Conservation (phyloP, 2,888 invertebrate species). For the Lathronympha strigana region DNA sequence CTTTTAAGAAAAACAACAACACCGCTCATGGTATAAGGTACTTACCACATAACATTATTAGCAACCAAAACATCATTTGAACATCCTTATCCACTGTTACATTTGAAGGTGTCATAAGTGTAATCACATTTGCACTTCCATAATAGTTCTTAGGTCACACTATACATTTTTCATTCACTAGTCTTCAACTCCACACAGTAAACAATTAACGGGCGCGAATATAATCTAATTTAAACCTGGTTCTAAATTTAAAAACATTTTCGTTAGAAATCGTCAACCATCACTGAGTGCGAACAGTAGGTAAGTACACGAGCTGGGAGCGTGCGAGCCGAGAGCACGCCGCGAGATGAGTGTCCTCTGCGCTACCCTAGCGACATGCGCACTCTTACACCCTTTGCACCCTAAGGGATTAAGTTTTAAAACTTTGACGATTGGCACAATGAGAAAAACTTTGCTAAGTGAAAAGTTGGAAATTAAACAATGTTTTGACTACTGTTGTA, state of each 20-base stretch:
- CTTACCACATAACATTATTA: conserved; percentile 76
- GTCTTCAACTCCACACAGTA: too few relatives aligned
- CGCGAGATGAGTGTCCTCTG: conserved; percentile 75
- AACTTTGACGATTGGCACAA: conserved; percentile 83
- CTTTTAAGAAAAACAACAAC: too few relatives aligned
- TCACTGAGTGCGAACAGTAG: conserved; percentile 66
- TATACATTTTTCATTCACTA: conserved; percentile 19
- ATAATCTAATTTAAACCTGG: conserved; percentile 3
- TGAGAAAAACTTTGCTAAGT: conserved; percentile 78
- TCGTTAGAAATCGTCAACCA: conserved; percentile 46
- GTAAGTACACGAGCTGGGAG: conserved; percentile 57
- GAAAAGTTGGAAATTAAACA: conserved; percentile 67
- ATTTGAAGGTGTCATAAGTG: conserved; percentile 45
- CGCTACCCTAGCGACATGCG: conserved; percentile 78
- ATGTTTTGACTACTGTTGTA: conserved; percentile 19
- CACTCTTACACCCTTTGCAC: conserved; percentile 66
- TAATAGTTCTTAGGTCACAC: conserved; percentile 37
- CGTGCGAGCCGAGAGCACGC: conserved; percentile 60
- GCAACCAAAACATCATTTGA: conserved; percentile 72
- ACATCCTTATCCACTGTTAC: conserved; percentile 54
- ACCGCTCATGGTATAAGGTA: too few relatives aligned
- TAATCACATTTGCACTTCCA: conserved; percentile 47
- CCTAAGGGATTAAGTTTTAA: conserved; percentile 81
- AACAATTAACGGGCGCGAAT: background rate
- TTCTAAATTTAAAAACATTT: conserved; percentile 29